Evolutionary conservation across 2,113 vertebrate genomes (phyloP).

Genomic region (Thamnaconus septentrionalis): DNA sequence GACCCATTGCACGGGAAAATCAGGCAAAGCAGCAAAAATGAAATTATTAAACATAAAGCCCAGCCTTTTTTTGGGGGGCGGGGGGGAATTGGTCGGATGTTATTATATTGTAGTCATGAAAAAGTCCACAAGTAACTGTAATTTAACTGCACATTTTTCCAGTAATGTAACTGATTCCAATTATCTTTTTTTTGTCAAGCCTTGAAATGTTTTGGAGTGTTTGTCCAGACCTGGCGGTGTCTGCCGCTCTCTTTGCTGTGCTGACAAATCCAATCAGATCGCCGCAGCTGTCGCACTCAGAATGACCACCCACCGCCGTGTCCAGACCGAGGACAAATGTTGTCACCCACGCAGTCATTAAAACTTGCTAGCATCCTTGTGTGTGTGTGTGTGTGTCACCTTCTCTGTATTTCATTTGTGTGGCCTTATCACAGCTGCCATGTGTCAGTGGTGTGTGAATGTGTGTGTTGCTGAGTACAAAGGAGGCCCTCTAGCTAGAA

Average conservation of each 20-base stretch:
- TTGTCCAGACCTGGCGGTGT: constrained; percentile 11
- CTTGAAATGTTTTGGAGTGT: not conserved
- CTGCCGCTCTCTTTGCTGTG: not conserved
- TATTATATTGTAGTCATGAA: too few species aligned
- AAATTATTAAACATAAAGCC: too few species aligned
- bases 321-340: constrained; percentile 20
- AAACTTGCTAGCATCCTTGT: constrained; percentile 4
- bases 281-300: constrained; percentile 1
- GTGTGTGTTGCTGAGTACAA: too few species aligned
- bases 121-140: too few species aligned
- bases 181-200: not conserved
- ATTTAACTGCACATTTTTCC: too few species aligned
- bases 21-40: too few species aligned
- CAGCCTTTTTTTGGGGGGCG: too few species aligned
- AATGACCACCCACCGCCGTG: constrained; percentile 1
- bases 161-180: too few species aligned
- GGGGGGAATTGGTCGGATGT: too few species aligned
- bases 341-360: constrained; percentile 10
- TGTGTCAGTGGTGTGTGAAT: too few species aligned
- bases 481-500: too few species aligned
- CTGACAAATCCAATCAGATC: constrained; percentile 16
- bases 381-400: not conserved
- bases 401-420: not conserved
- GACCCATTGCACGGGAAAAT: too few species aligned
- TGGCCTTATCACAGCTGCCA: not conserved